These are phyloP conservation scores for Diplosoma virens DNA, from an alignment of 23 tunicate species.

Conservation along the genomic window DNA sequence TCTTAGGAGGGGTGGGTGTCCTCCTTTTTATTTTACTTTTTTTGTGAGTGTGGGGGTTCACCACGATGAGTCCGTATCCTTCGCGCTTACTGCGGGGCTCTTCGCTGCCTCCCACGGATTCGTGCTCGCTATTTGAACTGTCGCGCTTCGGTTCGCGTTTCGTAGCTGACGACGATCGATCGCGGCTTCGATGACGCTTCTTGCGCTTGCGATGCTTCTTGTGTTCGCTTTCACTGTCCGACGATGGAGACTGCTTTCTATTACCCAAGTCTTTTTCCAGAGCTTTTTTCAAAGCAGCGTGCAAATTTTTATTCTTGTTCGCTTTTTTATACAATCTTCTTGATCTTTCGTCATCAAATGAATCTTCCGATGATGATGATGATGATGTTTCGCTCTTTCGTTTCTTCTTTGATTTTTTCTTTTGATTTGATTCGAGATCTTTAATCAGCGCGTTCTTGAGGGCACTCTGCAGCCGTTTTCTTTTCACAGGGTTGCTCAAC, in stretches of 20 bases:
- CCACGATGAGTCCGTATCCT: constrained; percentile 43
- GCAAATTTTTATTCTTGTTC: constrained; percentile 46
- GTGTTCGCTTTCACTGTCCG: background rate
- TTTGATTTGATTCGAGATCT: constrained; percentile 30
- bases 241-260: background rate
- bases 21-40: background rate
- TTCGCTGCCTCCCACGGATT: background rate
- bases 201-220: background rate
- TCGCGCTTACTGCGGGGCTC: background rate
- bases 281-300: constrained; percentile 37
- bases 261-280: constrained; percentile 43
- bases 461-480: constrained; percentile 59
- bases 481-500: constrained; percentile 78
- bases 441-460: constrained; percentile 54
- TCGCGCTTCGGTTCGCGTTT: background rate
- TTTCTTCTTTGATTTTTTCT: background rate
- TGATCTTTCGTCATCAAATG: constrained; percentile 19
- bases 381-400: background rate
- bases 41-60: constrained; percentile 13
- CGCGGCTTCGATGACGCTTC: constrained; percentile 2
- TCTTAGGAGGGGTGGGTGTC: constrained; percentile 50
- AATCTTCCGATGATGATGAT: background rate
- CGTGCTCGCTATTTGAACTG: background rate
- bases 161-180: background rate
- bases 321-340: constrained; percentile 19